phyloP scores from a whole-genome alignment of 2,113 vertebrate species.

The Oncorhynchus clarkii region DNA sequence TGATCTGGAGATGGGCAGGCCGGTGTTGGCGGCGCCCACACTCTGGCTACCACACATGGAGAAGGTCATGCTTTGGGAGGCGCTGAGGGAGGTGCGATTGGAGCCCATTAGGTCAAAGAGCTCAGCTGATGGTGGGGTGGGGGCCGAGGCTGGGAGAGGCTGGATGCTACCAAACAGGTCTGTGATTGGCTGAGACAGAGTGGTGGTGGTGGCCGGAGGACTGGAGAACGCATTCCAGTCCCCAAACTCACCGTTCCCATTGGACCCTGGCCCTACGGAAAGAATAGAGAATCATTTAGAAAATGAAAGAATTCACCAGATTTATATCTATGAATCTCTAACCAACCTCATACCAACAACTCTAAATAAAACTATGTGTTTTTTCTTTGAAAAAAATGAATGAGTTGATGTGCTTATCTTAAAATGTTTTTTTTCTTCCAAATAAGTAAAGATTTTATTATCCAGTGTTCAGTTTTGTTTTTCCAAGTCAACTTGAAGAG shows the following conservation, averaged over 20 bases:
- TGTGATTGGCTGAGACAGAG: slow-evolving; percentile 56
- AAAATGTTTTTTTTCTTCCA: too few relatives aligned
- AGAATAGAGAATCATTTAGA: background rate
- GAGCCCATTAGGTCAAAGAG: slow-evolving; percentile 90
- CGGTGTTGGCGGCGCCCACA: slow-evolving; percentile 42
- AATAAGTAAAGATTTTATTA: too few relatives aligned
- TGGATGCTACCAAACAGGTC: slow-evolving; percentile 71
- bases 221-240: slow-evolving; percentile 93
- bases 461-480: too few relatives aligned
- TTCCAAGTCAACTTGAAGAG: too few relatives aligned
- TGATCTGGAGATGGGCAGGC: slow-evolving; percentile 66
- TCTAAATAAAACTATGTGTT: too few relatives aligned
- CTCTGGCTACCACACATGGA: slow-evolving; percentile 76
- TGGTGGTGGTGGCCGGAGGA: slow-evolving; percentile 58
- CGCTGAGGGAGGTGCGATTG: slow-evolving; percentile 82
- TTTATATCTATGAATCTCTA: too few relatives aligned
- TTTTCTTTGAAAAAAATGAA: too few relatives aligned
- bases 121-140: slow-evolving; percentile 75
- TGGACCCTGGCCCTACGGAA: slow-evolving; percentile 74
- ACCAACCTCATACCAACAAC: too few relatives aligned
- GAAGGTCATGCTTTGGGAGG: slow-evolving; percentile 94
- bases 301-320: background rate
- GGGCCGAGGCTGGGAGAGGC: slow-evolving; percentile 51
- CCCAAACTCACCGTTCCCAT: slow-evolving; percentile 91
- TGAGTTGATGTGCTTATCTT: too few relatives aligned